Evolutionary conservation across 2,113 vertebrate genomes (phyloP).

Genomic region (Riparia riparia): DNA sequence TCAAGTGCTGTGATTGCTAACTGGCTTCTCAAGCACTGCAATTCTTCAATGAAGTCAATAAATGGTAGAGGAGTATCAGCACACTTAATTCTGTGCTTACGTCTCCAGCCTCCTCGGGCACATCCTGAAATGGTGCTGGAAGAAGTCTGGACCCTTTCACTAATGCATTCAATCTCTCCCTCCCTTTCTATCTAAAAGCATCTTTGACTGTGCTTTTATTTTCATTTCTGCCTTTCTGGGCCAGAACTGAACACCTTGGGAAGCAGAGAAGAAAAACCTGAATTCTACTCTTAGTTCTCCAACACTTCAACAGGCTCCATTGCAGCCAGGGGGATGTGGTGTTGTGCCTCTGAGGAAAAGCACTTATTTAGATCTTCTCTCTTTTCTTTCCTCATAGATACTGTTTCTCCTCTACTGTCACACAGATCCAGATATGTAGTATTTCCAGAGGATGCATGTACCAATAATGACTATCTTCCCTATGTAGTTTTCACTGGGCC

Average conservation of each 20-base stretch:
- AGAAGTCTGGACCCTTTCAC: not conserved
- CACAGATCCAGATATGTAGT: not conserved
- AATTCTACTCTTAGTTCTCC: not conserved
- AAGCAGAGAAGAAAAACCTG: not conserved
- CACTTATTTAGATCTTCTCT: not conserved
- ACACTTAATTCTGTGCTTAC: not conserved
- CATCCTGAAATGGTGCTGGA: not conserved
- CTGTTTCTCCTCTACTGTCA: not conserved
- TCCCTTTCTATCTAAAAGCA: not conserved
- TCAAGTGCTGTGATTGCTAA: constrained; percentile 7
- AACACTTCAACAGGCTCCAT: not conserved
- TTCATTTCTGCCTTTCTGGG: not conserved
- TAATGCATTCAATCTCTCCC: not conserved
- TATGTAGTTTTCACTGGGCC: not conserved
- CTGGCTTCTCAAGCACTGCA: not conserved
- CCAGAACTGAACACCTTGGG: not conserved
- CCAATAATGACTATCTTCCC: not conserved
- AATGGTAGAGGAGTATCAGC: not conserved
- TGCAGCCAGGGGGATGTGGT: not conserved
- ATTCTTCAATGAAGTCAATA: not conserved
- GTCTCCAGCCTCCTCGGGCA: not conserved
- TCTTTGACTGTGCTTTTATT: not conserved
- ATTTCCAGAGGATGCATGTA: not conserved
- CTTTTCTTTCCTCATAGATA: not conserved
- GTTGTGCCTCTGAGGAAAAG: not conserved